Evolutionary conservation across 2,797 vertebrate genomes (phyloP), one percentile per base, ranked within the genome.

Genomic region (Crypturellus tataupa): DNA sequence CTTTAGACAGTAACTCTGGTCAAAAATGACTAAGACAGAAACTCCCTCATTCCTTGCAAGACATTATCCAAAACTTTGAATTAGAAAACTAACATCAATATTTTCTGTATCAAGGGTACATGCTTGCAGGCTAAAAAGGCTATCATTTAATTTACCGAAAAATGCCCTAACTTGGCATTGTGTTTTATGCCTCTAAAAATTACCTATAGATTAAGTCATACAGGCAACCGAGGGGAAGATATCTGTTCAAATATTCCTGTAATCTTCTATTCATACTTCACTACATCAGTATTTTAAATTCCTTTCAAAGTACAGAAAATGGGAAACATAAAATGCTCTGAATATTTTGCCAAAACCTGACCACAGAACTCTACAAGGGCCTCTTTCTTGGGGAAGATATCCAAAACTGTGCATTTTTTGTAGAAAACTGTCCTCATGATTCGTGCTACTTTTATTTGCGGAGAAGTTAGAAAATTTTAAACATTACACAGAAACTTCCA

Each of bases 131-230:
- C 29, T 65, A n/a, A n/a, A 89, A 58, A 2, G n/a, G 49, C 21
- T 53, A 20, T 15, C 73, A 19, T 18, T 73, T 58, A 81, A 24
- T 75, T 60, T 75, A 87, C 70, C 68, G 79, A 78, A 37, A 10
- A 6, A 17, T 46, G 11, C 3, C 15, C 31, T 85, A 40, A 27
- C 70, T 44, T 49, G 68, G 25, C 16, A n/a, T 51, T 80, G 42
- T 80, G 10, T 53, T 94, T 89, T 80, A 31, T 73, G 31, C 47
- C 39, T 85, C 29, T 81, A 72, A 94, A 85, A 85, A 35, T 55
- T 85, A 82, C 53, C 12, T 56, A 44, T 1, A 13, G 62, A 75
- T 80, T 83, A 92, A 91, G 71, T 70, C 37, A 62, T 62, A 29
- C 16, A 51, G 13, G 0, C 0, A 31, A 65, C 9, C 19, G 44